Base-by-base conservation (phyloP, 2,797 vertebrate genomes). In the Hoplostethus atlanticus region DNA sequence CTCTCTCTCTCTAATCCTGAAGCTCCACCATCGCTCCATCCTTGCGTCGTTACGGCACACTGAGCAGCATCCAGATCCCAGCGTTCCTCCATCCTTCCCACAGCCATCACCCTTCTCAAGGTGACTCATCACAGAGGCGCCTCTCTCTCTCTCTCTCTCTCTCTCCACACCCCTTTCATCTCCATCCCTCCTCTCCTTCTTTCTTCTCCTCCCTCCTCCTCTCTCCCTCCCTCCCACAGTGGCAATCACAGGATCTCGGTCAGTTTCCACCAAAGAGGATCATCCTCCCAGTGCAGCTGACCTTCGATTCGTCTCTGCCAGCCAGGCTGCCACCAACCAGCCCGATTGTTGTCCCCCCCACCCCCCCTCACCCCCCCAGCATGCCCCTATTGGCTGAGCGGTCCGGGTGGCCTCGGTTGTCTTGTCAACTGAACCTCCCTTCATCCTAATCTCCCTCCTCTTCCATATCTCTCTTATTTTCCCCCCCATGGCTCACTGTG, bases 91-190 rank as follows among this genome's bases (percentile, higher is more conserved):
- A 70, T 80, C 64, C 71, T 66, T 80, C 62, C 69, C 70, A 73
- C 73, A 62, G 52, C 16, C 28, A 3, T 71, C 80, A 65, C 76
- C 48, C 66, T 77, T 86, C 83, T 89, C 87, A 92, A 91, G 89
- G 88, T 92, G 89, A 93, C 88, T 83, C 79, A 66, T 73, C 64
- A 69, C 71, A 53, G 61, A 80, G n/a, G n/a, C 76, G 51, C 64
- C 64, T 44, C 30, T 48, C 15, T 36, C 21, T 3, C 42, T 50
- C 64, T 44, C 30, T 48, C 15, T 36, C 21, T 3, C 42, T 50
- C 50, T 21, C 36, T 6, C 34, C 21, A 21, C 21, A 21, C 21
- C 21, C 21, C 21, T 21, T 21, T 21, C 21, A 21, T 21, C 21
- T 21, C 21, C 21, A 21, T 61, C 36, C 15, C 25, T 54, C 38